Percentiles rank a stretch among this genome's conserved stretches.
Evolutionary conservation across 2,797 vertebrate species (phyloP).

Genomic region (Sciaenops ocellatus): DNA sequence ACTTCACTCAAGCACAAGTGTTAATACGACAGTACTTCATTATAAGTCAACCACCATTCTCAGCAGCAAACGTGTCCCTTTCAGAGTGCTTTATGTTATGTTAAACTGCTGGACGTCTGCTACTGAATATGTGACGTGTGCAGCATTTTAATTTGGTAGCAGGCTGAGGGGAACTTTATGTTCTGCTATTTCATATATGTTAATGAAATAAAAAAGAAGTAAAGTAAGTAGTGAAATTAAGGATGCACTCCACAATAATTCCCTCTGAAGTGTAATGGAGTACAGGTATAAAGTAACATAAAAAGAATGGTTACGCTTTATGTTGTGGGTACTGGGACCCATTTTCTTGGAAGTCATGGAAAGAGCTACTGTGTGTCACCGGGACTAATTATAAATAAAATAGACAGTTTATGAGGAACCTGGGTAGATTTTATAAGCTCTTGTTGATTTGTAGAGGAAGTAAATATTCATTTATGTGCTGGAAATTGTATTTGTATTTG

Average conservation of each 20-base stretch:
- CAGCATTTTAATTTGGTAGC: background rate
- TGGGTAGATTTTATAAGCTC: background rate
- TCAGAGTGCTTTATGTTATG: no score
- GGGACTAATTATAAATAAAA: slow-evolving; percentile 5
- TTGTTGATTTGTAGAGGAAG: background rate
- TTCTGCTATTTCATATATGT: background rate
- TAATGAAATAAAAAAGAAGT: no score
- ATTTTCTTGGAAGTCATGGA: background rate
- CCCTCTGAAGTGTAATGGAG: background rate
- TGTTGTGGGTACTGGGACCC: background rate
- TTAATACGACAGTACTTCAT: background rate
- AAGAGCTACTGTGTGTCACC: background rate
- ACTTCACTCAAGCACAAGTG: background rate
- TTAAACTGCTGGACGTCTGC: background rate
- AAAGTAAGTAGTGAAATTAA: no score
- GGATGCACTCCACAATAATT: background rate
- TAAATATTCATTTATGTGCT: background rate
- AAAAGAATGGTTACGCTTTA: background rate
- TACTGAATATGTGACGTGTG: background rate
- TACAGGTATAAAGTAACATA: background rate
- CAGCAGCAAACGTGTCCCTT: no score
- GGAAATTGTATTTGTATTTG: background rate
- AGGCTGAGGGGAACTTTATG: no score
- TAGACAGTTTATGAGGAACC: background rate
- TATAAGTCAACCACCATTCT: background rate